Evolutionary conservation across 2,888 invertebrate genomes (phyloP).

Genomic region (Hybos culiciformis): DNA sequence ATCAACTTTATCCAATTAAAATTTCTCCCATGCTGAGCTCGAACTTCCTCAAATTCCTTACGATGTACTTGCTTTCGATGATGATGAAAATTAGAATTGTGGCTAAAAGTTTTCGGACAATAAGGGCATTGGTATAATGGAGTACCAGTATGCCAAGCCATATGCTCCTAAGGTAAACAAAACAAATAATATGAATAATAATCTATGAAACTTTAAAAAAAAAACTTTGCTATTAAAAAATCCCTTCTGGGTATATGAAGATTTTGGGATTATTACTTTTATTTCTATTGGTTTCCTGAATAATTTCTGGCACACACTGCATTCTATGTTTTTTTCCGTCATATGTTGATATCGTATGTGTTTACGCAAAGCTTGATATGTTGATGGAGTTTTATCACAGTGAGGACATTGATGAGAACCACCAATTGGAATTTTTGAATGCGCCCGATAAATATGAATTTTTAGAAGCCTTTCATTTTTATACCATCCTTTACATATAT

Average conservation of each 20-base stretch:
- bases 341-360: background rate
- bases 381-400: background rate
- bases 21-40: too few relatives aligned
- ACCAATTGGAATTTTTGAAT: background rate
- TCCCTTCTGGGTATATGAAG: background rate
- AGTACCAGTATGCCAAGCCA: background rate
- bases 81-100: conserved; percentile 1
- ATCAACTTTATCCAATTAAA: too few relatives aligned
- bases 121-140: background rate
- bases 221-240: background rate
- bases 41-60: background rate
- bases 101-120: conserved; percentile 1
- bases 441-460: background rate
- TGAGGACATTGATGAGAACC: background rate
- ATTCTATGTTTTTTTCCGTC: background rate
- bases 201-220: background rate
- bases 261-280: background rate
- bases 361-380: background rate
- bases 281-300: background rate
- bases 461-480: conserved; percentile 22
- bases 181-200: background rate
- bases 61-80: background rate
- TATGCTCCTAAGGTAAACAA: background rate
- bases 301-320: background rate
- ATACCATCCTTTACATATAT: conserved; percentile 31